phyloP scores from a whole-genome alignment of 2,797 vertebrate species.

The Hemibagrus guttatus region DNA sequence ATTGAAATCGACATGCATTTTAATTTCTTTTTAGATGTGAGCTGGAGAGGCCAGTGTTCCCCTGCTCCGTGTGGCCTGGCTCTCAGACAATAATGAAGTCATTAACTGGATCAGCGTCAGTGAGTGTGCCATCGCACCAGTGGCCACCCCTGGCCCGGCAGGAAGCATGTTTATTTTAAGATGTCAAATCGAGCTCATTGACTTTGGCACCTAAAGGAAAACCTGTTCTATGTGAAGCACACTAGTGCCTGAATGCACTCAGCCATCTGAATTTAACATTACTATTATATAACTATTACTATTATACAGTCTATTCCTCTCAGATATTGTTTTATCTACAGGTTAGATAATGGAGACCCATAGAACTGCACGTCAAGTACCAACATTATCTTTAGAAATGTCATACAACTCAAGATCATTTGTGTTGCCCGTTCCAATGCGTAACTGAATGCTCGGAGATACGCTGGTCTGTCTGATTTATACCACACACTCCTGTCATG shows the following conservation, averaged over 20 bases:
- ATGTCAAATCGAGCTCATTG: constrained; percentile 43
- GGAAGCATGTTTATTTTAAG: constrained; percentile 50
- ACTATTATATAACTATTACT: background rate
- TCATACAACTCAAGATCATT: background rate
- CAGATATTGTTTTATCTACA: background rate
- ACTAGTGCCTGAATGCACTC: background rate
- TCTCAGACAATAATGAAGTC: constrained; percentile 53
- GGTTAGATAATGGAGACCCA: background rate
- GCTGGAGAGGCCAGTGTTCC: constrained; percentile 23
- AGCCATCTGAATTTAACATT: background rate
- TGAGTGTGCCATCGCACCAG: constrained; percentile 10
- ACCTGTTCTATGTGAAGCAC: background rate
- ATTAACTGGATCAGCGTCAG: constrained; percentile 48
- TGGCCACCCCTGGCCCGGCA: constrained; percentile 15
- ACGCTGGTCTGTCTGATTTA: background rate
- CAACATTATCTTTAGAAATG: background rate
- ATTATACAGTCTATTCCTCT: background rate
- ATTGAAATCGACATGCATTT: constrained; percentile 40
- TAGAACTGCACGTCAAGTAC: background rate
- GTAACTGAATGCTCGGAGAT: background rate
- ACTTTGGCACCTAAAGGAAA: constrained; percentile 20
- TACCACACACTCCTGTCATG: background rate
- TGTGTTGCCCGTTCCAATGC: background rate
- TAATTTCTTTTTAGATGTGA: constrained; percentile 39
- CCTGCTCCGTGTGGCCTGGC: constrained; percentile 35